Evolutionary conservation across 53 echinoderm and acorn worm genomes (phyloP), one percentile per base, ranked within the genome.

Genomic region (Zoroaster sp.): DNA sequence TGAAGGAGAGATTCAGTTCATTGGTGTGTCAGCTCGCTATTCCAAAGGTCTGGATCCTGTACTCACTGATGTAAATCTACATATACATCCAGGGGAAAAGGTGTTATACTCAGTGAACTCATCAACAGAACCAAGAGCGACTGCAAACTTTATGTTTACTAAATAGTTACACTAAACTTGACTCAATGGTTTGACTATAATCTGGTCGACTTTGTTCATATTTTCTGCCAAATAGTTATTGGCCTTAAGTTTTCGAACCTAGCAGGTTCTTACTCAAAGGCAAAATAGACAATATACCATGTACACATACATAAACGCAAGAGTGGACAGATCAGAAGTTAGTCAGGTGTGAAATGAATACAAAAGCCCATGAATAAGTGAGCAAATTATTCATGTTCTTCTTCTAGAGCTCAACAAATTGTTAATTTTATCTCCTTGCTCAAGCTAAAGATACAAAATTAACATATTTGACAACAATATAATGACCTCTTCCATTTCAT

Each of bases 71-170:
- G 81, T 80, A 1, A 63, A 23, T 38, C 38, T 80, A 20, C 66
- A 80, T 80, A 37, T 80, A 14, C 4, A 21, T 40, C 55, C 81
- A 35, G 81, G 81, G 17, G 55, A 80, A 65, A 80, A 80, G 81
- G 81, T 80, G 36, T 3, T 2, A 0, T 15, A 17, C 4, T 71
- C 30, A 71, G 0, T 17, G 17, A 18, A 25, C 1, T 35, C 17
- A 14, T 2, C 17, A 36, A 18, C 3, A 11, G n/a, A 18, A 30
- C 1, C n/a, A 35, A 0, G 21, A 30, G 36, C 32, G 17, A 31
- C 7, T 30, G 1, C 40, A 72, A 72, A 20, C 8, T 18, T 37
- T 72, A 32, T 40, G 18, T 72, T 37, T 37, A 21, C 23, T 10
- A 30, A 68, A 34, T 36, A 69, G 1, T 1, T 32, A 36, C 18